These are phyloP conservation scores for Eledona agricola DNA, from an alignment of 2,888 invertebrate species.

Conservation along the genomic window DNA sequence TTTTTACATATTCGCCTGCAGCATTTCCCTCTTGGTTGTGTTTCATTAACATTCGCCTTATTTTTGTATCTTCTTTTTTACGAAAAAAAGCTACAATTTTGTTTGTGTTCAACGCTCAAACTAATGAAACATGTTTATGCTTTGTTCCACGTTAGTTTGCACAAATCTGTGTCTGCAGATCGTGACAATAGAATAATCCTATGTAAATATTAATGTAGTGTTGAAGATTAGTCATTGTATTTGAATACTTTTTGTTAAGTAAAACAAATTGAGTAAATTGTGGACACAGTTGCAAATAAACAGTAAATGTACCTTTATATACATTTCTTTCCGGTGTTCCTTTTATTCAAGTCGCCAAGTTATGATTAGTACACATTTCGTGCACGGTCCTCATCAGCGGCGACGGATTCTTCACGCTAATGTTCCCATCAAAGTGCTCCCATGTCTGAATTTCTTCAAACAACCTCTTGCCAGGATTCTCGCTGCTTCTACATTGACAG, in stretches of 20 bases:
- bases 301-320: conserved; percentile 56
- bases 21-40: conserved; percentile 33
- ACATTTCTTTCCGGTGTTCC: conserved; percentile 8
- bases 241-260: conserved; percentile 50
- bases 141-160: conserved; percentile 44
- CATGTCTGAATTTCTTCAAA: conserved; percentile 66
- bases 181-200: conserved; percentile 56
- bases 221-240: conserved; percentile 51
- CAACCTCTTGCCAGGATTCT: conserved; percentile 66
- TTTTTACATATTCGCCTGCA: conserved; percentile 46
- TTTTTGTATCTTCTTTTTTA: conserved; percentile 12
- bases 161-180: conserved; percentile 52
- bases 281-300: conserved; percentile 55
- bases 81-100: no score
- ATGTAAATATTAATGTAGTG: conserved; percentile 54
- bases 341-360: neutral
- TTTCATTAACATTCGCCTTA: conserved; percentile 14
- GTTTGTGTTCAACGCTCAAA: conserved; percentile 41
- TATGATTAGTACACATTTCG: neutral
- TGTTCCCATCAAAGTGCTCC: conserved; percentile 61
- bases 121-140: conserved; percentile 41
- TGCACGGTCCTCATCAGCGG: neutral
- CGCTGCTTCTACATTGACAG: conserved; percentile 64
- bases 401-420: conserved; percentile 24
- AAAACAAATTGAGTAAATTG: conserved; percentile 51